These are phyloP conservation scores for Pitangus sulphuratus DNA, from an alignment of 2,797 vertebrate genomes.

Conservation along the genomic window DNA sequence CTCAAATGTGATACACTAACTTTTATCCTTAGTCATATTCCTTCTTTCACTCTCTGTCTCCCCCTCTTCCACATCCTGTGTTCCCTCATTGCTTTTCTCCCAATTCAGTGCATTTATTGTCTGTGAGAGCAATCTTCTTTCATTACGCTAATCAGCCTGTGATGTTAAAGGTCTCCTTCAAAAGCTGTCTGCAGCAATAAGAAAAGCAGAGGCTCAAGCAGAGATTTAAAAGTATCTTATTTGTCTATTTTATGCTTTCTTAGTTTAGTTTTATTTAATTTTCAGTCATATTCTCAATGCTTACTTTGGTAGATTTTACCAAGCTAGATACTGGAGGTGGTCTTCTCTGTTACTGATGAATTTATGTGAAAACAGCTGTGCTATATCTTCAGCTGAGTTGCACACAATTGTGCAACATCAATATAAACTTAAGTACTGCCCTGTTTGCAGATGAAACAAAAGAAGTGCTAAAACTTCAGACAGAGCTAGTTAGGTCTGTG, in stretches of 20 bases:
- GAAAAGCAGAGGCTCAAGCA: background rate
- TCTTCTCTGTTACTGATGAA: background rate
- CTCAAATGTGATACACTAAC: background rate
- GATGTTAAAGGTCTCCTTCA: slow-evolving; percentile 20
- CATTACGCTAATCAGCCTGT: background rate
- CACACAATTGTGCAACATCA: background rate
- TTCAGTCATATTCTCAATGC: background rate
- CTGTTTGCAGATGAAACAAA: background rate
- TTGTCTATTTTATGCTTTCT: background rate
- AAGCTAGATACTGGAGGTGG: background rate
- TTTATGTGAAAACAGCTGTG: background rate
- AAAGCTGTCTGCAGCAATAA: background rate
- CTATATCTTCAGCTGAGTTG: background rate
- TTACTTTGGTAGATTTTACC: background rate
- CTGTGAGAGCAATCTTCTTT: slow-evolving; percentile 13
- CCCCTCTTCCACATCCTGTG: background rate
- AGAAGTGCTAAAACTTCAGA: background rate
- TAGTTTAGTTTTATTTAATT: background rate
- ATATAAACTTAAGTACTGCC: background rate
- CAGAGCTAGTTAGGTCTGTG: background rate
- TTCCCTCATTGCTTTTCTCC: background rate
- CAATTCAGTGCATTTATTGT: background rate
- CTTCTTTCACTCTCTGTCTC: background rate
- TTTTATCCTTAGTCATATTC: background rate
- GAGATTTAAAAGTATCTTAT: background rate